phyloP scores from a whole-genome alignment of 2,888 invertebrate species.

The Ferdinandea cuprea region DNA sequence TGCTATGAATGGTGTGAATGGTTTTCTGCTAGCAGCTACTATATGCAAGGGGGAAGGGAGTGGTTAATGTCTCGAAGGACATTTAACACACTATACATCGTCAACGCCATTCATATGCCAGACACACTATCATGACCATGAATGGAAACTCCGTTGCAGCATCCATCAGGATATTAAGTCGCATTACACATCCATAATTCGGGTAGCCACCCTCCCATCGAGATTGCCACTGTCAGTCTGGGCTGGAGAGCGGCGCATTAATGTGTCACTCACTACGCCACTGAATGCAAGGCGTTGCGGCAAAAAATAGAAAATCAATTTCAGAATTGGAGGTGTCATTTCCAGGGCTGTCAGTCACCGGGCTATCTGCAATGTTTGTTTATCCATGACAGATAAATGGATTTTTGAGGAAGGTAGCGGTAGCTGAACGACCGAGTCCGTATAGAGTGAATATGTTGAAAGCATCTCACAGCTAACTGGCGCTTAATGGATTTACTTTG shows the following conservation, averaged over 20 bases:
- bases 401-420: conserved; percentile 43
- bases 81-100: conserved; percentile 45
- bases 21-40: conserved; percentile 16
- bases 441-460: conserved; percentile 55
- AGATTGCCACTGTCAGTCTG: conserved; percentile 15
- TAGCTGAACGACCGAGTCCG: conserved; percentile 14
- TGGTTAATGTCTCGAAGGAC: conserved; percentile 56
- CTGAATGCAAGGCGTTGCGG: neutral
- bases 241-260: conserved; percentile 10
- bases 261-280: conserved; percentile 21
- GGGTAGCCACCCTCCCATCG: conserved; percentile 17
- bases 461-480: conserved; percentile 55
- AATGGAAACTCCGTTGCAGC: conserved; percentile 25
- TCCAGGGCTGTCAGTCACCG: conserved; percentile 56
- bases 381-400: conserved; percentile 69
- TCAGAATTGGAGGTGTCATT: conserved; percentile 69
- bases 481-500: conserved; percentile 68
- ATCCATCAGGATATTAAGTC: conserved; percentile 48
- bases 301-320: conserved; percentile 69
- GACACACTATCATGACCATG: conserved; percentile 46
- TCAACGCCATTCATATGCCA: conserved; percentile 38
- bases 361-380: conserved; percentile 55
- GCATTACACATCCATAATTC: conserved; percentile 1
- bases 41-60: conserved; percentile 14
- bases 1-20: conserved; percentile 36